Evolutionary conservation across 1,140 invertebrate genomes (phyloP), one percentile per base, ranked within the genome.

Genomic region (Pseudomyrmex dendroicus): DNA sequence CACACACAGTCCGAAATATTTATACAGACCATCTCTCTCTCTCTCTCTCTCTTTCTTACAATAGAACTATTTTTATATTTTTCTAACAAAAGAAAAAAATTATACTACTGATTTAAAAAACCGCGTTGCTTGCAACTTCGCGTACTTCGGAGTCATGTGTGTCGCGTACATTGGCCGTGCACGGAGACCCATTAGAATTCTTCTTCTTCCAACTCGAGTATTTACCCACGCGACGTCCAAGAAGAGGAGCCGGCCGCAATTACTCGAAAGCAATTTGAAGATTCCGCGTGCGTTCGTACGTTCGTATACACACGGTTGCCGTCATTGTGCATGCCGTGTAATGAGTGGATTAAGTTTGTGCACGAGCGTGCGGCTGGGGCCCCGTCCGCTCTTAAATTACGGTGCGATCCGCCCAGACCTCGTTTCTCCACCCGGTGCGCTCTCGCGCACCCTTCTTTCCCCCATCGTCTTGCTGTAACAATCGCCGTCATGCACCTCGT

Each of bases 261-360:
- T 74, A 73, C 17, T 25, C 48, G 48, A 82, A 82, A 82, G 78
- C 78, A 82, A 82, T 82, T 74, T 74, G 78, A 74, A 63, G 73
- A 80, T 84, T 87, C 67, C 67, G 74, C 82, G 46, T 86, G 82
- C 67, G 74, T 86, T 57, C 56, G 80, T 85, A 73, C 68, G 46
- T 46, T 35, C 35, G 35, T 35, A 35, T 35, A 35, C 7, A 66
- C 56, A 74, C 70, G 61, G 68, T 57, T 50, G 35, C 48, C 73
- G 63, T 87, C 85, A 84, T 86, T 87, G 66, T 64, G 82, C 73
- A 87, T 87, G 86, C 73, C 68, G 70, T 74, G 67, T 86, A 87
- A 87, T 86, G 70, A 83, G 67, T 73, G 85, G 85, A 87, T 87
- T 87, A 87, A 87, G 86, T 87, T 86, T 82, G 86, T 80, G 82